Percentiles rank a stretch among this genome's conserved stretches.
These are phyloP conservation scores for Fabriciana adippe DNA, from an alignment of 2,888 invertebrate genomes.

Conservation along the genomic window DNA sequence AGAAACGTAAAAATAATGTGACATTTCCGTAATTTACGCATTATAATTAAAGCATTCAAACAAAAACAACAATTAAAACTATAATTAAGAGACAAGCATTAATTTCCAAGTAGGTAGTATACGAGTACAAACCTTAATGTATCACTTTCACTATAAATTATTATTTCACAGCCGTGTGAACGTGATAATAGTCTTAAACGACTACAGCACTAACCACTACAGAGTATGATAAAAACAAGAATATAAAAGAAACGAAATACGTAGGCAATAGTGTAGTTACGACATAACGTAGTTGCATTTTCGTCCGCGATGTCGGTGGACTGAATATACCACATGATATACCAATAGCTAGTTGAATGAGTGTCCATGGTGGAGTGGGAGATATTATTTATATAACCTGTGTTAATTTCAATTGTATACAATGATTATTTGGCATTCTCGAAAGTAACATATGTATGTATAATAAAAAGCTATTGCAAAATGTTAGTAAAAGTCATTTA, in stretches of 20 bases:
- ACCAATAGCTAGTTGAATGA: neutral
- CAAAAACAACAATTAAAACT: neutral
- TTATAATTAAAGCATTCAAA: too few species aligned
- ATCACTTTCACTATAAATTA: slow-evolving; percentile 21
- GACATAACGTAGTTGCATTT: slow-evolving; percentile 22
- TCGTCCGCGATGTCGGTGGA: slow-evolving; percentile 23
- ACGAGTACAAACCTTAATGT: slow-evolving; percentile 25
- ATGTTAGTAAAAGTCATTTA: too few species aligned
- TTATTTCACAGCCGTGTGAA: neutral
- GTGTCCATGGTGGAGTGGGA: neutral
- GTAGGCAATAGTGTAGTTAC: slow-evolving; percentile 29
- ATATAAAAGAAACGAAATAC: slow-evolving; percentile 25
- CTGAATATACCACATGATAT: too few species aligned
- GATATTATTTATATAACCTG: neutral
- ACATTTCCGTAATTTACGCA: too few species aligned
- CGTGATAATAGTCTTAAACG: slow-evolving; percentile 14
- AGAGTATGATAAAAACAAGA: slow-evolving; percentile 21
- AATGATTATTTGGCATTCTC: too few species aligned
- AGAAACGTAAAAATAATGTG: too few species aligned
- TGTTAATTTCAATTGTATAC: neutral
- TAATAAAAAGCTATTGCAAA: too few species aligned
- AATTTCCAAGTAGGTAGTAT: neutral
- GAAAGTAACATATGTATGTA: too few species aligned
- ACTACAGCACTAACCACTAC: neutral
- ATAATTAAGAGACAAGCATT: neutral